Conservation (phyloP, 1,140 invertebrate genomes). For the Papilio polytes region DNA sequence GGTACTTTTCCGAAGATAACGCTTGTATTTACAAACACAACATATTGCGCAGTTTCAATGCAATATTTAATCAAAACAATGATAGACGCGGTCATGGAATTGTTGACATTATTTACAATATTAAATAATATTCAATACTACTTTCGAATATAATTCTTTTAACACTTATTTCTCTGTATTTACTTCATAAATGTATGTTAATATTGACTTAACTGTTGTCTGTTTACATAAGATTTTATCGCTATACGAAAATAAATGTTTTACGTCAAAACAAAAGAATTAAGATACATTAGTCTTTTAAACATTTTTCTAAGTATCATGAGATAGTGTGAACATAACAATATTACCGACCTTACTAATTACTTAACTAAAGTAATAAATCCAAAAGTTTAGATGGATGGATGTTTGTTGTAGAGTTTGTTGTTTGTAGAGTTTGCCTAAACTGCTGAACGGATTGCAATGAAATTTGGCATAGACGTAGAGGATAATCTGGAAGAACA, state of each 20-base stretch:
- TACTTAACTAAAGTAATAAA: no score
- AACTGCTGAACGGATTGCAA: no score
- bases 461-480: no score
- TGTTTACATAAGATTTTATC: neutral
- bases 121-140: no score
- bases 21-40: slow-evolving; percentile 29
- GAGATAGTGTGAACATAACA: neutral
- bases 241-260: neutral
- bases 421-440: no score
- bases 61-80: slow-evolving; percentile 8
- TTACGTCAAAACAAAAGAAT: neutral
- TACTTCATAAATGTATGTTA: no score
- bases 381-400: no score
- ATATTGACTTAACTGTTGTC: neutral
- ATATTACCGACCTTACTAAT: no score
- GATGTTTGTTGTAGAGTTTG: no score
- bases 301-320: neutral
- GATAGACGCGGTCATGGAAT: neutral
- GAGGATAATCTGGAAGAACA: no score
- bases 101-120: neutral
- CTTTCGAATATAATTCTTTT: no score
- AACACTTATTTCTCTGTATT: no score
- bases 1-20: slow-evolving; percentile 36
- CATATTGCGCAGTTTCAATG: slow-evolving; percentile 34
- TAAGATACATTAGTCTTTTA: neutral